Base-by-base conservation (phyloP, 2,113 vertebrate genomes). In the Larimichthys polyactis region DNA sequence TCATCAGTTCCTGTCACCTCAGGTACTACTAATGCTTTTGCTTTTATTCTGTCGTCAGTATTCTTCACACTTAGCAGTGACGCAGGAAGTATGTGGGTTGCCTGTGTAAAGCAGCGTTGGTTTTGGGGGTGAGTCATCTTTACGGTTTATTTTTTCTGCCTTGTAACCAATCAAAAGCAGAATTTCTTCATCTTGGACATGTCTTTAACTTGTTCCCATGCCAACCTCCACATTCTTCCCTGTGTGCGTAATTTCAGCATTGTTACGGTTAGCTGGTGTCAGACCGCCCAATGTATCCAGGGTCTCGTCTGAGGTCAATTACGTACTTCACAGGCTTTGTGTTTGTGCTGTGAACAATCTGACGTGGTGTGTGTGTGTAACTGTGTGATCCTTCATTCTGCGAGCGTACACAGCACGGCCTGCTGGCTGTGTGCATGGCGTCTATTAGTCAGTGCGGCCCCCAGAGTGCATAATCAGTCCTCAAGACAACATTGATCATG, bases 1-100 rank as follows among this genome's bases (percentile, higher is more conserved):
- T 98, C 98, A 98, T 96, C 98, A 98, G 94, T 99, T 99, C 94
- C 97, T 99, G 96, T 97, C 98, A 90, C 97, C 97, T 92, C 98
- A 99, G 98, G 98, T 99, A 96, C 92, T 5, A 7, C 11, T 14
- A 9, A 12, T 24, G 22, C 15, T 10, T 60, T 14, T 14, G 24
- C 0, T 7, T 67, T 29, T 19, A 14, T 75, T 40, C 43, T 52
- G 5, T 68, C 9, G 67, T 68, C 36, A 6, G 5, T 67, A 5
- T 68, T 67, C 6, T 59, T 51, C 22, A 3, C 4, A n/a, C 60
- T 36, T 20, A 1, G 14, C 15, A 7, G 15, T 36, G 44, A 71
- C 24, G 63, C 36, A 69, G 73, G 69, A 78, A 69, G 29, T 58
- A 6, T 60, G 70, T 66, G 71, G 67, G 55, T 67, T 70, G 29